These are phyloP conservation scores for Heteromyza rotundicornis DNA, from an alignment of 2,888 invertebrate genomes.

Conservation along the genomic window DNA sequence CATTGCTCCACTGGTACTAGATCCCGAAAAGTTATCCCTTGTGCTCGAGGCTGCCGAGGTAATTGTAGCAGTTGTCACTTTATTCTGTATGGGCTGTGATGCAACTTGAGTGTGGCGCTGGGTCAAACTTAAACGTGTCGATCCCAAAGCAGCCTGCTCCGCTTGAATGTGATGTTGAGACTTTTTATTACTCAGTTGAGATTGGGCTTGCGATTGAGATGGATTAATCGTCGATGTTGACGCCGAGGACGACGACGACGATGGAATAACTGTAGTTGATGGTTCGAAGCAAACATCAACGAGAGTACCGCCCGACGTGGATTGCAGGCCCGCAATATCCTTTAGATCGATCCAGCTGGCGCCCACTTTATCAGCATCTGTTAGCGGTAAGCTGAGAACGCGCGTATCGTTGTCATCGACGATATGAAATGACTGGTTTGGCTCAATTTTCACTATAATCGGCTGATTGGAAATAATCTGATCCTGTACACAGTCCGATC, in stretches of 20 bases:
- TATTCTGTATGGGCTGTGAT: neutral
- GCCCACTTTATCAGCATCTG: slow-evolving; percentile 56
- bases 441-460: slow-evolving; percentile 60
- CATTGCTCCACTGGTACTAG: slow-evolving; percentile 52
- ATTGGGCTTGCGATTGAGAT: neutral
- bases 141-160: neutral
- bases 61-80: slow-evolving; percentile 14
- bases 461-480: slow-evolving; percentile 49
- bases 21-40: slow-evolving; percentile 30
- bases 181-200: too few species aligned
- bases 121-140: slow-evolving; percentile 19
- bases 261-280: slow-evolving; percentile 6
- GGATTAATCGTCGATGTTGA: slow-evolving; percentile 1
- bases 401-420: slow-evolving; percentile 59
- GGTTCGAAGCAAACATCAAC: slow-evolving; percentile 54
- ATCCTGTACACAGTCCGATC: slow-evolving; percentile 38
- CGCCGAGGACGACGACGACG: slow-evolving; percentile 22
- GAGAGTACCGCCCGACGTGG: slow-evolving; percentile 42
- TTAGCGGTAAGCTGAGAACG: slow-evolving; percentile 56
- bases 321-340: slow-evolving; percentile 57
- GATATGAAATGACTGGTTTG: slow-evolving; percentile 59
- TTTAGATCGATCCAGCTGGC: slow-evolving; percentile 61
- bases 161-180: neutral
- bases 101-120: neutral
- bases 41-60: slow-evolving; percentile 31